Evolutionary conservation across 2,113 vertebrate species (phyloP).

Genomic region (Urocynchramus pylzowi): DNA sequence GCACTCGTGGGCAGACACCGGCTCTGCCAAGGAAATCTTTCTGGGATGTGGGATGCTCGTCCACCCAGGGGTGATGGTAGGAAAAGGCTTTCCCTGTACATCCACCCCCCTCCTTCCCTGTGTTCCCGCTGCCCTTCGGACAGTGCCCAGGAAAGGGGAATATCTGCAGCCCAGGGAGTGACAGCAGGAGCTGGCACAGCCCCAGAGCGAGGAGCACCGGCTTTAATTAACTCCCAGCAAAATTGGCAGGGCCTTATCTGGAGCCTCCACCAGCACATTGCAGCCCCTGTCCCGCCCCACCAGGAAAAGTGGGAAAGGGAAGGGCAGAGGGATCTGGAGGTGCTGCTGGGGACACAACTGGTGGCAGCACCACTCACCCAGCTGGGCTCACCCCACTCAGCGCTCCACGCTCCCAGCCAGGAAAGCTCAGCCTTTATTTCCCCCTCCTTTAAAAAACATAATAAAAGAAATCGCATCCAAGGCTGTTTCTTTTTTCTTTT

Average conservation of each 20-base stretch:
- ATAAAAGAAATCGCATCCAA: constrained; percentile 18
- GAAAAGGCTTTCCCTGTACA: not conserved
- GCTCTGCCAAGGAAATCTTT: not conserved
- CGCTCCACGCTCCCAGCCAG: not conserved
- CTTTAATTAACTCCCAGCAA: constrained; percentile 58
- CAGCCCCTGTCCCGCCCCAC: not conserved
- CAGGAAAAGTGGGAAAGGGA: not conserved
- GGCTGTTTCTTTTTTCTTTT: constrained; percentile 12
- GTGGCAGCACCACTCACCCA: not conserved
- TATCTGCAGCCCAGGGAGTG: not conserved
- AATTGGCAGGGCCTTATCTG: constrained; percentile 30
- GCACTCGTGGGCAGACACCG: accelerated
- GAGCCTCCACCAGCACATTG: not conserved
- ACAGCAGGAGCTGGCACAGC: not conserved
- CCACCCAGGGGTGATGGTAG: not conserved
- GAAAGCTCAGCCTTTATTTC: not conserved
- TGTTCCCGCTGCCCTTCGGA: not conserved
- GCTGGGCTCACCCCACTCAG: not conserved
- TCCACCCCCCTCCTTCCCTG: not conserved
- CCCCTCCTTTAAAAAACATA: not conserved
- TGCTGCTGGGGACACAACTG: not conserved
- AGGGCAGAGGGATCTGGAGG: not conserved
- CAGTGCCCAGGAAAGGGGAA: not conserved
- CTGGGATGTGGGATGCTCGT: accelerated
- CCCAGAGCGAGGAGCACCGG: not conserved